Percentiles rank a stretch among this genome's conserved stretches.
Evolutionary conservation across 53 echinoderm and acorn worm genomes (phyloP).

Genomic region (Echinarachnius parma): DNA sequence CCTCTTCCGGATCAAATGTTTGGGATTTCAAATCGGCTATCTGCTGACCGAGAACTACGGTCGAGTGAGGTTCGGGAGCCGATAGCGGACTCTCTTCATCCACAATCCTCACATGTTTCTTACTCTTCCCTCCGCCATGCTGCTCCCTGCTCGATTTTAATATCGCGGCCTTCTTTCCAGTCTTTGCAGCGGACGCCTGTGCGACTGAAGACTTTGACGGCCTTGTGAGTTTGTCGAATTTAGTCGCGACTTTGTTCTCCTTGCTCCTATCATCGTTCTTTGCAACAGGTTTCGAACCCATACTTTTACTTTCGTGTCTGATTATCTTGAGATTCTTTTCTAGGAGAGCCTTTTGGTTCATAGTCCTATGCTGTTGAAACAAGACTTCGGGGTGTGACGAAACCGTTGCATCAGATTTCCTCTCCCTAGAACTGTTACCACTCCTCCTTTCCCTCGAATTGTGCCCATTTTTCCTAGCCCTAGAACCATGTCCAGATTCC

Average conservation of each 20-base stretch:
- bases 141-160: not conserved
- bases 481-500: not conserved
- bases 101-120: constrained; percentile 47
- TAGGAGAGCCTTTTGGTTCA: not conserved
- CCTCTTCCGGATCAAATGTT: constrained; percentile 70
- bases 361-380: constrained; percentile 23
- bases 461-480: not conserved
- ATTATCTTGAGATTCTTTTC: constrained; percentile 4
- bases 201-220: not conserved
- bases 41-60: constrained; percentile 55
- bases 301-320: not conserved
- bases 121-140: not conserved
- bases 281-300: not conserved
- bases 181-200: not conserved
- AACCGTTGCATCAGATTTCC: not conserved
- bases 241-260: constrained; percentile 4
- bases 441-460: not conserved
- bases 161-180: not conserved
- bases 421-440: not conserved
- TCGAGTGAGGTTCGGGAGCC: constrained; percentile 67
- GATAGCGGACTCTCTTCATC: constrained; percentile 35
- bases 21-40: constrained; percentile 52
- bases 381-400: constrained; percentile 13
- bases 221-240: constrained; percentile 20
- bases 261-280: not conserved